phyloP scores from a whole-genome alignment of 1,140 invertebrate genomes.

The Cotesia vestalis region DNA sequence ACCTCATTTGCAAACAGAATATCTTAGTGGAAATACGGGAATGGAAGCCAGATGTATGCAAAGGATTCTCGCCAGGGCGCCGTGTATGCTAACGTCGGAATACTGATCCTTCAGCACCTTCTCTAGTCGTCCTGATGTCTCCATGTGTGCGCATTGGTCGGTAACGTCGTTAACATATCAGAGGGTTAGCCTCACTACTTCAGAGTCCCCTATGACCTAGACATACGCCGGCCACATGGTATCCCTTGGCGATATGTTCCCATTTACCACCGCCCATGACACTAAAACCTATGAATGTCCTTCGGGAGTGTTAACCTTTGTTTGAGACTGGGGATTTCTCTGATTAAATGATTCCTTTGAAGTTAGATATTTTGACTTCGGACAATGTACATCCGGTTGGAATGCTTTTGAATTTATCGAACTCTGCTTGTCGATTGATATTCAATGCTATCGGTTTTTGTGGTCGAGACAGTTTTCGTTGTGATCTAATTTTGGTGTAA shows the following conservation, averaged over 20 bases:
- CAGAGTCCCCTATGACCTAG: slow-evolving; percentile 23
- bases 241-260: slow-evolving; percentile 49
- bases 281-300: slow-evolving; percentile 14
- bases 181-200: slow-evolving; percentile 48
- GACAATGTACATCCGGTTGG: neutral
- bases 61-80: neutral
- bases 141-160: slow-evolving; percentile 41
- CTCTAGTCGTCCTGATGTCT: neutral
- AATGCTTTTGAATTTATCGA: too few species aligned
- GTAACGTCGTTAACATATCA: slow-evolving; percentile 56
- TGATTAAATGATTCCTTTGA: neutral
- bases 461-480: too few species aligned
- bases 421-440: too few species aligned
- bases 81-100: too few species aligned
- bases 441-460: too few species aligned
- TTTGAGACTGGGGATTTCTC: slow-evolving; percentile 23
- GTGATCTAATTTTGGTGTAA: too few species aligned
- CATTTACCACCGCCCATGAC: slow-evolving; percentile 48
- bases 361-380: neutral
- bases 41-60: slow-evolving; percentile 19
- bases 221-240: slow-evolving; percentile 37
- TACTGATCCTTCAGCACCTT: too few species aligned
- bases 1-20: slow-evolving; percentile 30
- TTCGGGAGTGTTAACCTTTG: slow-evolving; percentile 39
- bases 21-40: slow-evolving; percentile 10